Percentiles rank a stretch among this genome's conserved stretches.
Evolutionary conservation across 2,888 invertebrate species (phyloP).

Genomic region (Ptycholaimellus sp.): DNA sequence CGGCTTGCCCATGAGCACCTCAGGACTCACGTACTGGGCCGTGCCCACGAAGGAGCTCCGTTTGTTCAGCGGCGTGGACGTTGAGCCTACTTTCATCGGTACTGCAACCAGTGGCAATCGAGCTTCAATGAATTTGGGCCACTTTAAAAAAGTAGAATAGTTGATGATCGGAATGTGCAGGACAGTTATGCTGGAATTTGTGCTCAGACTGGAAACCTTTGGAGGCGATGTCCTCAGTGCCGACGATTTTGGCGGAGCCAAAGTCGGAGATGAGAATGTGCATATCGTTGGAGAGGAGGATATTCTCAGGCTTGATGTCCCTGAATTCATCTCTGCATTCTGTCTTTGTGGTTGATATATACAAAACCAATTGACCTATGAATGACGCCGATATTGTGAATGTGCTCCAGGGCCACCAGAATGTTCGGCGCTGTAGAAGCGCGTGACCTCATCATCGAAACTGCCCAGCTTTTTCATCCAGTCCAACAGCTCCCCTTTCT

Average conservation of each 20-base stretch:
- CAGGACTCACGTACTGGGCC: conserved; percentile 93
- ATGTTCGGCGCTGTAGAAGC: conserved; percentile 86
- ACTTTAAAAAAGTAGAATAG: too few relatives aligned
- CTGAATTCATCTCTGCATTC: too few relatives aligned
- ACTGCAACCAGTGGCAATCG: background rate
- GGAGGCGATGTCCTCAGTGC: conserved; percentile 3
- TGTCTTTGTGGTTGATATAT: too few relatives aligned
- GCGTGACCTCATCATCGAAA: conserved; percentile 63
- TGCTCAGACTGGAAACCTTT: too few relatives aligned
- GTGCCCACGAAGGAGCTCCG: conserved; percentile 62
- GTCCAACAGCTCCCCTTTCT: conserved; percentile 72
- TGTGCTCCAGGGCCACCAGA: conserved; percentile 62
- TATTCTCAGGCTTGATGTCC: conserved; percentile 93
- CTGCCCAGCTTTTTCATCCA: conserved; percentile 69
- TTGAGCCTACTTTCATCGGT: background rate
- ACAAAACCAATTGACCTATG: too few relatives aligned
- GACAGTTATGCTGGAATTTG: too few relatives aligned
- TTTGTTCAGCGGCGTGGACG: too few relatives aligned
- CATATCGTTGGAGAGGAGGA: conserved; percentile 75
- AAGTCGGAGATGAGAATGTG: conserved; percentile 90
- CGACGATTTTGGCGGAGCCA: conserved; percentile 51
- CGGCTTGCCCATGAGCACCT: conserved; percentile 42
- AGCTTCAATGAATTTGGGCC: too few relatives aligned
- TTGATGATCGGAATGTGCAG: too few relatives aligned
- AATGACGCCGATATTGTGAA: conserved; percentile 63